A percentile compares a stretch with the other conserved stretches of the same genome.
phyloP scores from a whole-genome alignment of 2,113 vertebrate genomes.

The Trematomus loennbergii region DNA sequence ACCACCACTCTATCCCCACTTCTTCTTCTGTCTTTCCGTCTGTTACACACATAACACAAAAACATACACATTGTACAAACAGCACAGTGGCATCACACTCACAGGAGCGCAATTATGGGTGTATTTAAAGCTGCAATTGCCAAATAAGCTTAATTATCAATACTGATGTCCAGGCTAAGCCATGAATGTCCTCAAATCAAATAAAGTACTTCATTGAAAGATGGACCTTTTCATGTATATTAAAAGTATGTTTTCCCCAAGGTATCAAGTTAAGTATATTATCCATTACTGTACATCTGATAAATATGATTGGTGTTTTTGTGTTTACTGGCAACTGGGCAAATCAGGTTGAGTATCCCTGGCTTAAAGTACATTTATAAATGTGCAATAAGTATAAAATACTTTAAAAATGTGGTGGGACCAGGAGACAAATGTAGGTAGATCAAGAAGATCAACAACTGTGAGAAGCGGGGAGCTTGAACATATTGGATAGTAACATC shows the following conservation, averaged over 20 bases:
- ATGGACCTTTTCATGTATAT: too few species aligned
- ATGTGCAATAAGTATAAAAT: background rate
- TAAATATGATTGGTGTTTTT: too few species aligned
- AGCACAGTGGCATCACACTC: background rate
- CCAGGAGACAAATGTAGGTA: background rate
- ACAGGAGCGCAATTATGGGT: background rate
- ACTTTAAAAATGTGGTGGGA: background rate
- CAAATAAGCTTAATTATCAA: background rate
- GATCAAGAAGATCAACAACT: background rate
- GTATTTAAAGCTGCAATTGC: background rate
- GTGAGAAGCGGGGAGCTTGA: background rate
- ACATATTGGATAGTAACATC: slow-evolving; percentile 1
- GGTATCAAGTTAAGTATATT: too few species aligned
- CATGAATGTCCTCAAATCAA: too few species aligned
- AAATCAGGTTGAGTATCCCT: too few species aligned
- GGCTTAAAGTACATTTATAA: background rate
- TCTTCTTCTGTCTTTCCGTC: background rate
- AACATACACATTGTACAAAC: background rate
- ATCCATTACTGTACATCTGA: too few species aligned
- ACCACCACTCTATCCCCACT: slow-evolving; percentile 13
- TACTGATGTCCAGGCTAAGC: too few species aligned
- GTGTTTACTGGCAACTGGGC: too few species aligned
- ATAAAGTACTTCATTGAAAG: too few species aligned
- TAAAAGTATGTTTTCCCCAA: too few species aligned
- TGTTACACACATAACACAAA: slow-evolving; percentile 4